A percentile compares a stretch with the other conserved stretches of the same genome.
These are phyloP conservation scores for Luidia sarsii DNA, from an alignment of 53 echinoderm and acorn worm genomes.

Conservation along the genomic window DNA sequence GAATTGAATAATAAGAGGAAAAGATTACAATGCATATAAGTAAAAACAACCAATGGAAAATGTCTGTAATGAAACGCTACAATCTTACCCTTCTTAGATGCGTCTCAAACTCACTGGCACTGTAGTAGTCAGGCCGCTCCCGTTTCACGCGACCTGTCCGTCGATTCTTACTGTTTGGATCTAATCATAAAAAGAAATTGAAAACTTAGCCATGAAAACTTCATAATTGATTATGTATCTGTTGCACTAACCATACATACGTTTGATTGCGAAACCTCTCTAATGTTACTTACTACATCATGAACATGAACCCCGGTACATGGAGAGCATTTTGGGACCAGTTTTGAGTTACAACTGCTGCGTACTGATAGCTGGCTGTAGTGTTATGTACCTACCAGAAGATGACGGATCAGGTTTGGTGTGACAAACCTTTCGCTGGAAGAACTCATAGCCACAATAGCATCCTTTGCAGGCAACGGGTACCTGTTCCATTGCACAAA, in stretches of 20 bases:
- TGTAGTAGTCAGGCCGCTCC: conserved; percentile 92
- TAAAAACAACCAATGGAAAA: too few relatives aligned
- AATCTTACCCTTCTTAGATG: conserved; percentile 77
- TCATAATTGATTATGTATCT: too few relatives aligned
- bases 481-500: conserved; percentile 53
- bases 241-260: background rate
- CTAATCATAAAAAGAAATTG: background rate
- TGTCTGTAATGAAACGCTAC: too few relatives aligned
- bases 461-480: conserved; percentile 92
- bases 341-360: too few relatives aligned
- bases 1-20: too few relatives aligned
- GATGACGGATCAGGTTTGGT: conserved; percentile 37
- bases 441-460: conserved; percentile 83
- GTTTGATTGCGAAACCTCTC: too few relatives aligned
- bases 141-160: conserved; percentile 83
- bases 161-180: conserved; percentile 63
- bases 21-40: too few relatives aligned
- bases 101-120: conserved; percentile 97
- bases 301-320: too few relatives aligned
- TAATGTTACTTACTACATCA: too few relatives aligned
- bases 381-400: too few relatives aligned
- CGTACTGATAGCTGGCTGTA: too few relatives aligned
- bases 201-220: background rate
- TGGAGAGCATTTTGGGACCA: too few relatives aligned
- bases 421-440: conserved; percentile 61